Evolutionary conservation across 2,888 invertebrate genomes (phyloP).

Genomic region (Melipona beecheii): DNA sequence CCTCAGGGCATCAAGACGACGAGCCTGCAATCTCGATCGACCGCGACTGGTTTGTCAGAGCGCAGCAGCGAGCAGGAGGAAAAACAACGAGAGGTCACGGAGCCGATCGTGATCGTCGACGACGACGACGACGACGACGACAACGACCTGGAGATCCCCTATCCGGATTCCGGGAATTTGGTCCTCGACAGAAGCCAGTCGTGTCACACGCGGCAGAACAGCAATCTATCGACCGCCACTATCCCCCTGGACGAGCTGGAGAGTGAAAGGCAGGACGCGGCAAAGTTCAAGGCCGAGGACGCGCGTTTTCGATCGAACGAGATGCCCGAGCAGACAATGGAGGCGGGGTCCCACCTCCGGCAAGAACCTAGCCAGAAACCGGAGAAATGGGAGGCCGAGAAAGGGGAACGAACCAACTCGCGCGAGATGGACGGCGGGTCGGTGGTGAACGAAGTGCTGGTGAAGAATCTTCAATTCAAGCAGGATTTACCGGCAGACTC

Average conservation of each 20-base stretch:
- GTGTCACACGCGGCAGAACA: conserved; percentile 66
- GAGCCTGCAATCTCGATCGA: conserved; percentile 26
- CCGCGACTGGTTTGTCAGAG: conserved; percentile 19
- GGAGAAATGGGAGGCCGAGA: conserved; percentile 16
- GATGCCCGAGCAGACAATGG: conserved; percentile 7
- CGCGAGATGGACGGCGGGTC: conserved; percentile 52
- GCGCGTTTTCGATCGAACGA: conserved; percentile 35
- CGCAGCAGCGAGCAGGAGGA: conserved; percentile 38
- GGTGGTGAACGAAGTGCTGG: conserved; percentile 75
- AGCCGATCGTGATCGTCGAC: conserved; percentile 56
- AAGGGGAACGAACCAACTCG: conserved; percentile 12
- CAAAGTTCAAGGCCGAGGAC: conserved; percentile 59
- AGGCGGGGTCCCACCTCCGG: neutral
- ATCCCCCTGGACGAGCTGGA: conserved; percentile 66
- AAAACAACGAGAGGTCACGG: conserved; percentile 20
- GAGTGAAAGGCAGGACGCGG: conserved; percentile 43
- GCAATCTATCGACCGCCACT: conserved; percentile 64
- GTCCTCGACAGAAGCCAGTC: conserved; percentile 7
- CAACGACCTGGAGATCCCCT: conserved; percentile 48
- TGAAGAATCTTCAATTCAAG: conserved; percentile 77
- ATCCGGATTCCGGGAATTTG: conserved; percentile 29
- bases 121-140: neutral
- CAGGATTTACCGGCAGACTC: conserved; percentile 72
- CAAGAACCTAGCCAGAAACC: neutral
- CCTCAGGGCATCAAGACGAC: conserved; percentile 37